Percentiles rank a stretch among this genome's conserved stretches.
Evolutionary conservation across 2,888 invertebrate species (phyloP).

Genomic region (Agrilus biguttatus): DNA sequence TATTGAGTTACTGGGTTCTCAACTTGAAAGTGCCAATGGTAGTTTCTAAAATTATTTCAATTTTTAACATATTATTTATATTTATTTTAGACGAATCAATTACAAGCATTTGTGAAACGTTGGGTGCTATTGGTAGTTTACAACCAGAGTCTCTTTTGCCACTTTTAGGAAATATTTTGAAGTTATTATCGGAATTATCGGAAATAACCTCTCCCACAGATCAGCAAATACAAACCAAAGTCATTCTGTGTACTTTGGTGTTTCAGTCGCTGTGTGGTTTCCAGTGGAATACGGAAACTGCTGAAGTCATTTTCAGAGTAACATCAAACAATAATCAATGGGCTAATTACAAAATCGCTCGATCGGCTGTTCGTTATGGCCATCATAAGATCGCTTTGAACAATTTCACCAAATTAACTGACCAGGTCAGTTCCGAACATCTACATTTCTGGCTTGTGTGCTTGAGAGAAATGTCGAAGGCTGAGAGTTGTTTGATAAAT

Average conservation of each 20-base stretch:
- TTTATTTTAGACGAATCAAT: conserved; percentile 24
- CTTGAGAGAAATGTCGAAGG: conserved; percentile 59
- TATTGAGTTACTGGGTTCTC: conserved; percentile 47
- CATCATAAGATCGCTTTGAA: conserved; percentile 46
- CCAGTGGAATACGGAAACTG: conserved; percentile 47
- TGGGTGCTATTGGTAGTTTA: conserved; percentile 58
- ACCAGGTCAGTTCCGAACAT: conserved; percentile 62
- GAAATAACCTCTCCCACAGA: conserved; percentile 16
- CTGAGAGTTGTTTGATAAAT: conserved; percentile 50
- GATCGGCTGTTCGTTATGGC: conserved; percentile 72
- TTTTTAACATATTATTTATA: not conserved
- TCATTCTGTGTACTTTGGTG: conserved; percentile 69
- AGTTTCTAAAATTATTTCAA: conserved; percentile 8
- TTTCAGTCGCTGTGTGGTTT: conserved; percentile 67
- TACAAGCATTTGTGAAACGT: conserved; percentile 52
- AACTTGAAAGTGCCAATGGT: conserved; percentile 30
- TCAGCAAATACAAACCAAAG: conserved; percentile 40
- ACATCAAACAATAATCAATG: conserved; percentile 49
- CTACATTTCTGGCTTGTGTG: conserved; percentile 80
- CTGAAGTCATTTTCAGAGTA: conserved; percentile 39
- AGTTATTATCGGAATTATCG: conserved; percentile 29
- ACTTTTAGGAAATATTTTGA: conserved; percentile 39
- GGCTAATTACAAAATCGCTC: conserved; percentile 75
- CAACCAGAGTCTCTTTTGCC: conserved; percentile 41
- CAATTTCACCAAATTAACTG: conserved; percentile 42